These are phyloP conservation scores for Micrasema longulum DNA, from an alignment of 1,140 invertebrate genomes.

Conservation along the genomic window DNA sequence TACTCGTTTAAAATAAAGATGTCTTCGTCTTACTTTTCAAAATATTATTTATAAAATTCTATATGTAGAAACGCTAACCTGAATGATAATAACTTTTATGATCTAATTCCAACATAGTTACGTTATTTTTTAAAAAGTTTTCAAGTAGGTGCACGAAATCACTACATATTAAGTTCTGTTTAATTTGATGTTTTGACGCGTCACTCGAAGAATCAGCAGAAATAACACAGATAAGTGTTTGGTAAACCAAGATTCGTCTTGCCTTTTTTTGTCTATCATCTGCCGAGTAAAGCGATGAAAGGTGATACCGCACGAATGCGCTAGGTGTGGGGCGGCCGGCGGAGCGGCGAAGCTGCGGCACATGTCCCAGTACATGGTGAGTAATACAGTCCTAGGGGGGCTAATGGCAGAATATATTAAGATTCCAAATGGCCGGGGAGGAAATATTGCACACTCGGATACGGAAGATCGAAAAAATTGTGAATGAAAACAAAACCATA, in stretches of 20 bases:
- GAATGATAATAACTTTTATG: no score
- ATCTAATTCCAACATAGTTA: no score
- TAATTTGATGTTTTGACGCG: neutral
- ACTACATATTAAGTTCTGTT: no score
- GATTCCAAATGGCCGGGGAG: constrained; percentile 22
- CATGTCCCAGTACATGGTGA: neutral
- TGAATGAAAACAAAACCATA: constrained; percentile 23
- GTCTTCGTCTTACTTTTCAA: no score
- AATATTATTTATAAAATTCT: no score
- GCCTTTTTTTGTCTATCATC: constrained; percentile 34
- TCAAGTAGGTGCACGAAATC: no score
- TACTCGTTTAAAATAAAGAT: no score
- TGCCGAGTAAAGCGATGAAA: constrained; percentile 6
- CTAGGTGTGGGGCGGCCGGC: neutral
- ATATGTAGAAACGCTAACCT: no score
- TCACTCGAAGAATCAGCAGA: constrained; percentile 15
- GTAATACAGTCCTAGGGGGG: neutral
- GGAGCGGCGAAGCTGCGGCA: neutral
- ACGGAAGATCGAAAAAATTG: constrained; percentile 29
- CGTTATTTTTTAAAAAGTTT: no score
- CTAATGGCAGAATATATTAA: constrained; percentile 35
- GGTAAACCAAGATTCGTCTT: constrained; percentile 34
- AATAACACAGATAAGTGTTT: constrained; percentile 23
- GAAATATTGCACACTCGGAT: constrained; percentile 37
- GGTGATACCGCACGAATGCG: constrained; percentile 22